Evolutionary conservation across 1,140 invertebrate species (phyloP), one percentile per base, ranked within the genome.

Genomic region (Drosophila repletoides): DNA sequence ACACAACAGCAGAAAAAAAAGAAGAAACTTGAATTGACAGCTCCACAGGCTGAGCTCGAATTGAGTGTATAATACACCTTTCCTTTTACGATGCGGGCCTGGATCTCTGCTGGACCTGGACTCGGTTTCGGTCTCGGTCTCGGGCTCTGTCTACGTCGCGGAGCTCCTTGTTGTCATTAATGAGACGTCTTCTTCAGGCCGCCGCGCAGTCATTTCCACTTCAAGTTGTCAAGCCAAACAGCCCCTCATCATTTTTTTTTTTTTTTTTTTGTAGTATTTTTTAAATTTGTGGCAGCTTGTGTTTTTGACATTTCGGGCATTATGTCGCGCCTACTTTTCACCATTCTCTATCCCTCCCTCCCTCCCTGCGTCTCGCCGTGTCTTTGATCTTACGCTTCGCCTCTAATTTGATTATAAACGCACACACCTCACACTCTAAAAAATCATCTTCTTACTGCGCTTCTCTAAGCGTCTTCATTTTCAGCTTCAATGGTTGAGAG

Each of bases 351-450:
- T 26, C 28, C n/a, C 24, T 29, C 24, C 34, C 24, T 12, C 19
- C 3, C 6, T 45, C 29, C 1, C 14, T 19, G 14, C 48, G 66
- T 64, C 65, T 36, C 49, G 43, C 43, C 64, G 34, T 65, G 52
- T 41, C 58, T 88, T 88, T 88, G 84, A 88, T 88, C 84, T 88
- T 68, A 88, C 72, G 84, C 84, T 84, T 88, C 84, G 65, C 46
- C 73, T 84, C 68, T 88, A 88, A 88, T 88, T 88, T 88, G 84
- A 88, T 88, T 88, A 88, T 84, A 84, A 88, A 81, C 81, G 72
- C 65, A 68, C 65, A 68, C 58, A 66, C 63, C 63, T 60, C 74
- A 64, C 48, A 72, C 80, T 74, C 36, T 34, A 40, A 45, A 38
- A 61, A 33, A 53, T 26, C 41, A 17, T n/a, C 48, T 34, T 53